Percentiles rank a stretch among this genome's conserved stretches.
Evolutionary conservation across 2,888 invertebrate genomes (phyloP).

Genomic region (Cheilosia scutellata): DNA sequence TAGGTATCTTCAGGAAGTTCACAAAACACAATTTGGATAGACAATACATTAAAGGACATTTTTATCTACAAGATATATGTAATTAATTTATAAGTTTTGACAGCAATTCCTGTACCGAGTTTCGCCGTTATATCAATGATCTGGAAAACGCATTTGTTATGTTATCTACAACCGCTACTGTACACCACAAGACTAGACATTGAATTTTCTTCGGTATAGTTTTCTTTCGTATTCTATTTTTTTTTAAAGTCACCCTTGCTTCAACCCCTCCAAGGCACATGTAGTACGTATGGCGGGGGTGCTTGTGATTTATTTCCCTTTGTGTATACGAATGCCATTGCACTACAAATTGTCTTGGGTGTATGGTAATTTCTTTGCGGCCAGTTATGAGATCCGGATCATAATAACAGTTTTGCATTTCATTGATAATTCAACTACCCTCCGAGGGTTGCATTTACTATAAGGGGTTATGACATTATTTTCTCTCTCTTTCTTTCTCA

Average conservation of each 20-base stretch:
- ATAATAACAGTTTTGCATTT: slow-evolving; percentile 68
- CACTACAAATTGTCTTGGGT: slow-evolving; percentile 46
- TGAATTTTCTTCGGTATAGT: slow-evolving; percentile 27
- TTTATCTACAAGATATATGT: too few relatives aligned
- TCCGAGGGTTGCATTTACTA: slow-evolving; percentile 33
- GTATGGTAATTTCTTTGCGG: slow-evolving; percentile 67
- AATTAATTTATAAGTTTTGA: too few relatives aligned
- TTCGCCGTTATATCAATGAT: neutral
- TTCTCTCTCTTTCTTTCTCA: slow-evolving; percentile 14
- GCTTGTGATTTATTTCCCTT: slow-evolving; percentile 67
- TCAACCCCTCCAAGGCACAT: slow-evolving; percentile 54
- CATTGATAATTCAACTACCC: slow-evolving; percentile 65
- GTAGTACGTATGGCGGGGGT: slow-evolving; percentile 13
- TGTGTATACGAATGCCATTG: slow-evolving; percentile 72
- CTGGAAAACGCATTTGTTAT: slow-evolving; percentile 11
- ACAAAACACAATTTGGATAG: too few relatives aligned
- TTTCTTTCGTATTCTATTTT: neutral
- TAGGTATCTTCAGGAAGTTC: too few relatives aligned
- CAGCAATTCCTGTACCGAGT: neutral
- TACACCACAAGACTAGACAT: slow-evolving; percentile 49
- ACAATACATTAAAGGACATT: too few relatives aligned
- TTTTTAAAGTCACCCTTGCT: slow-evolving; percentile 23
- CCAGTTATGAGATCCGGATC: slow-evolving; percentile 70
- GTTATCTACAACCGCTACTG: slow-evolving; percentile 11
- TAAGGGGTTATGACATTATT: slow-evolving; percentile 5